Conservation (phyloP, 2,113 vertebrate species). For the Saguinus midas region DNA sequence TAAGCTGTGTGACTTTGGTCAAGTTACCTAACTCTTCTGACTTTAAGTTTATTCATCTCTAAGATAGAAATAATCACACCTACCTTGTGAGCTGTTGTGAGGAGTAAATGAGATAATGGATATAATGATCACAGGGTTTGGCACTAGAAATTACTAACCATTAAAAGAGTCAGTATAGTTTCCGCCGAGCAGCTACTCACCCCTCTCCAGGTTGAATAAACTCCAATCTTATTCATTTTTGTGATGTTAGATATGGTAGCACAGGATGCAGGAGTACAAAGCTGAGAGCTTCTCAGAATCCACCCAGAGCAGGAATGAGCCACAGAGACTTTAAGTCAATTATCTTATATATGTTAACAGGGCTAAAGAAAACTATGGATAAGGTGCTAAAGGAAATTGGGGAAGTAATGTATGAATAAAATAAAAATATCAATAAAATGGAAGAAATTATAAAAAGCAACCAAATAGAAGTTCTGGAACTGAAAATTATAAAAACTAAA, state of each 20-base stretch:
- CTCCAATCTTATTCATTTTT: background rate
- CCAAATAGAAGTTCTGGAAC: slow-evolving; percentile 16
- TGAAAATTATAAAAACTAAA: slow-evolving; percentile 29
- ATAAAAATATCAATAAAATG: slow-evolving; percentile 14
- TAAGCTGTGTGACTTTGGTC: background rate
- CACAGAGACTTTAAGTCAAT: slow-evolving; percentile 25
- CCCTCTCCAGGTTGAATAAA: background rate
- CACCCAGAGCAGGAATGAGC: background rate
- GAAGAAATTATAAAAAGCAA: slow-evolving; percentile 22
- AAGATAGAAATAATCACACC: slow-evolving; percentile 31
- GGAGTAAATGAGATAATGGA: background rate
- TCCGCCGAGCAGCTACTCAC: background rate
- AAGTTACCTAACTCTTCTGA: slow-evolving; percentile 3
- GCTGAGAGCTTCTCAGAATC: slow-evolving; percentile 5
- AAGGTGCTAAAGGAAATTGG: slow-evolving; percentile 6
- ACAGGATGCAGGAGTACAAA: background rate
- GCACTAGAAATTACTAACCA: slow-evolving; percentile 27
- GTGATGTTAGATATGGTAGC: background rate
- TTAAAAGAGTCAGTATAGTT: background rate
- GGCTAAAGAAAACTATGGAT: background rate
- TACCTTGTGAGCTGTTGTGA: background rate
- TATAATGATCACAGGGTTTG: background rate
- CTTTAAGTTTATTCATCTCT: slow-evolving; percentile 17
- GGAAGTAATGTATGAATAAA: background rate
- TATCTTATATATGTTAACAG: slow-evolving; percentile 26